These are phyloP conservation scores for Acleris emargana DNA, from an alignment of 2,888 invertebrate genomes.

Conservation along the genomic window DNA sequence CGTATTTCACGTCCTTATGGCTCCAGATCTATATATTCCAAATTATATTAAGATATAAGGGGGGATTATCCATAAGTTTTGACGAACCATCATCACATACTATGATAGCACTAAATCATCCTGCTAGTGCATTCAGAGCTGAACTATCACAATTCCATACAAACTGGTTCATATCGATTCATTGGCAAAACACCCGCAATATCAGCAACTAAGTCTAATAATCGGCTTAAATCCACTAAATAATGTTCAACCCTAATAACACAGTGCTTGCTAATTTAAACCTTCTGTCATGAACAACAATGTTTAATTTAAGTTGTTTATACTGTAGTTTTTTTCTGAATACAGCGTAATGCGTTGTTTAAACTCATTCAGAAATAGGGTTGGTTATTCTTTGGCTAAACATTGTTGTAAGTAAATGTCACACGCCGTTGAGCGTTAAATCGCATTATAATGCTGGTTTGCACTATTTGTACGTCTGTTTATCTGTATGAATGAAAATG, in stretches of 20 bases:
- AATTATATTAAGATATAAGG: no score
- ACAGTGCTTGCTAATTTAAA: not conserved
- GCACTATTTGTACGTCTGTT: constrained; percentile 28
- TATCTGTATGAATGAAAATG: constrained; percentile 16
- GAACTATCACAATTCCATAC: no score
- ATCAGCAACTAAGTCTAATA: constrained; percentile 8
- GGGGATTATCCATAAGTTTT: no score
- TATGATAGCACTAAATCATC: no score
- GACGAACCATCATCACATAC: no score
- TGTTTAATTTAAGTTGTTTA: not conserved
- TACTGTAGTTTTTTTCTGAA: not conserved
- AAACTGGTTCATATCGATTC: no score
- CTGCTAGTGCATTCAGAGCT: no score
- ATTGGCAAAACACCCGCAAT: not conserved
- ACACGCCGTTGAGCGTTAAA: constrained; percentile 55
- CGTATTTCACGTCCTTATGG: no score
- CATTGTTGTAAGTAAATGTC: constrained; percentile 23
- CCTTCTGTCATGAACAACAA: not conserved
- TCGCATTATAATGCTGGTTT: constrained; percentile 67
- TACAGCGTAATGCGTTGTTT: not conserved
- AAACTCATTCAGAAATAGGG: not conserved
- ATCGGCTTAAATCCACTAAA: constrained; percentile 2
- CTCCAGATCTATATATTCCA: no score
- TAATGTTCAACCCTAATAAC: constrained; percentile 19
- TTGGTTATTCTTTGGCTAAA: not conserved